These are phyloP conservation scores for Hemicordylus capensis DNA, from an alignment of 2,113 vertebrate genomes.

Conservation along the genomic window DNA sequence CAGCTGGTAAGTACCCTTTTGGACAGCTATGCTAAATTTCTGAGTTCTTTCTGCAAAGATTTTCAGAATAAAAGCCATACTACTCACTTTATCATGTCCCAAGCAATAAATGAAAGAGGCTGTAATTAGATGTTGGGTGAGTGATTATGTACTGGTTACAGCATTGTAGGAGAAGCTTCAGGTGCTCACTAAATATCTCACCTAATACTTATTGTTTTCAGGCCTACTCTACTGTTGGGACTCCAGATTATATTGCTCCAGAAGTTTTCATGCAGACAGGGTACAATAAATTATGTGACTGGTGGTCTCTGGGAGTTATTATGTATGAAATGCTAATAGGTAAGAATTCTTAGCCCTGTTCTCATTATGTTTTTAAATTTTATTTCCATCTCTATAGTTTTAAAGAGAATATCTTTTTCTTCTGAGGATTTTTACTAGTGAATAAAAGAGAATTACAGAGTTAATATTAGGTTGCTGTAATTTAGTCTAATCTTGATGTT, in stretches of 20 bases:
- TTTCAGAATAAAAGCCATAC: neutral
- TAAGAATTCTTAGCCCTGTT: constrained; percentile 62
- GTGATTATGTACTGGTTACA: no score
- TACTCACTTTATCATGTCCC: neutral
- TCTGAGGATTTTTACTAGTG: neutral
- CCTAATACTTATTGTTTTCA: constrained; percentile 62
- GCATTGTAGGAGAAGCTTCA: neutral
- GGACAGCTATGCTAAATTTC: no score
- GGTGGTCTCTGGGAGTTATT: constrained; percentile 98
- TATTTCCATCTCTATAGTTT: neutral
- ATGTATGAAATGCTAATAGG: constrained; percentile 99
- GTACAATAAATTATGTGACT: constrained; percentile 97
- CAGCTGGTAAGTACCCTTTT: constrained; percentile 85
- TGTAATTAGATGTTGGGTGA: neutral
- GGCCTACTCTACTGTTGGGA: constrained; percentile 97
- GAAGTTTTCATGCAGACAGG: constrained; percentile 98
- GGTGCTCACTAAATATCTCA: fast-evolving
- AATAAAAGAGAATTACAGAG: neutral
- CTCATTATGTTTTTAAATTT: neutral
- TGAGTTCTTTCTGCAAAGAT: neutral
- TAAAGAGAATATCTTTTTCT: neutral
- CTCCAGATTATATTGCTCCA: constrained; percentile 96
- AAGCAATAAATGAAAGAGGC: neutral
- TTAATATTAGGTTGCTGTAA: neutral
- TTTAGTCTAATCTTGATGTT: neutral